Evolutionary conservation across 2,113 vertebrate genomes (phyloP), one percentile per base, ranked within the genome.

Genomic region (Tetraodon nigroviridis): DNA sequence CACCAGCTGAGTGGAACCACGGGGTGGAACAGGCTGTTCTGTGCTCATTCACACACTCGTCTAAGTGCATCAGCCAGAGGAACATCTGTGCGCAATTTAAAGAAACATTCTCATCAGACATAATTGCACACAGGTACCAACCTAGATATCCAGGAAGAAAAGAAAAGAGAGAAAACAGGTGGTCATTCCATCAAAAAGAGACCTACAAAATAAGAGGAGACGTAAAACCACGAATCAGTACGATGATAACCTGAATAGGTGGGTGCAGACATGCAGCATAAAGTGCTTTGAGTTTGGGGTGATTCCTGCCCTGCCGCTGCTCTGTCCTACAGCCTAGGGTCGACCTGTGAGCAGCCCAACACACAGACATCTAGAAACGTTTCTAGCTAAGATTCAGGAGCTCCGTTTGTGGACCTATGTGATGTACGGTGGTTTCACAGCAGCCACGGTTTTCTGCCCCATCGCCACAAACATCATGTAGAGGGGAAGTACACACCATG

Each of bases 401-500:
- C 2, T 27, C 24, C 32, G 32, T 37, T 11, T 37, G 32, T 37
- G 32, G 32, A 37, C 32, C 12, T 37, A 37, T 8, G 32, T 1
- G 32, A 12, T 27, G 24, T 27, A 27, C 5, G 24, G 24, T 27
- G 24, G 24, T 46, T 50, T 37, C 14, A 37, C 2, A 2, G 40
- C 6, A 24, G 5, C 5, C 10, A 29, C 19, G 29, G 37, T 51
- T 69, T 53, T 55, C 17, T 65, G 50, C 47, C 29, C 29, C 58
- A 51, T 58, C 15, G 46, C n/a, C 21, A 47, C 47, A 58, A 78
- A 75, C 51, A 68, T 64, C 47, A 73, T 64, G 58, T 61, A 16
- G 27, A 53, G 37, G 66, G 69, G 73, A 82, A 76, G 78, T 82
- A 70, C 50, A 55, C 65, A 67, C 71, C 50, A 80, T 74, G 76